A percentile compares a stretch with the other conserved stretches of the same genome.
phyloP scores from a whole-genome alignment of 2,888 invertebrate species.

The Mongoloraphidia duomilia region DNA sequence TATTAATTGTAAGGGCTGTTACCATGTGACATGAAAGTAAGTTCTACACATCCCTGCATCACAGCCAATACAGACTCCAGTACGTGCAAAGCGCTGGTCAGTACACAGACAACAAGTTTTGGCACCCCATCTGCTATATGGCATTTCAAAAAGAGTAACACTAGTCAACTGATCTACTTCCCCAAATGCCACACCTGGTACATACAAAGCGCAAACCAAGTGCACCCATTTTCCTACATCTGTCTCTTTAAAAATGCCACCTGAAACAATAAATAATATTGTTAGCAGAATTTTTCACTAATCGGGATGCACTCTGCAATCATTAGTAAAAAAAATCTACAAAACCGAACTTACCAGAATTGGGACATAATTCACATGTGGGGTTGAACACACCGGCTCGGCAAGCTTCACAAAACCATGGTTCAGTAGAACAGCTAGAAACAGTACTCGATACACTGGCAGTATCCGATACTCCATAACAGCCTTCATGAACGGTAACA shows the following conservation, averaged over 20 bases:
- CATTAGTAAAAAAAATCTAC: not conserved
- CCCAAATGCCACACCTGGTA: slow-evolving; percentile 93
- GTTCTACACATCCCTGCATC: slow-evolving; percentile 98
- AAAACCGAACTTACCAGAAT: slow-evolving; percentile 38
- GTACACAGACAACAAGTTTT: slow-evolving; percentile 83
- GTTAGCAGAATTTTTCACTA: slow-evolving; percentile 1
- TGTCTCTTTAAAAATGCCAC: slow-evolving; percentile 89
- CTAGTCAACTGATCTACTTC: slow-evolving; percentile 85
- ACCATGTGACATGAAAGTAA: slow-evolving; percentile 96
- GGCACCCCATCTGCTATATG: slow-evolving; percentile 92
- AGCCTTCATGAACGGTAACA: slow-evolving; percentile 92
- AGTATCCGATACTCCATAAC: slow-evolving; percentile 88
- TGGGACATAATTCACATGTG: slow-evolving; percentile 91
- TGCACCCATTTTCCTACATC: slow-evolving; percentile 98
- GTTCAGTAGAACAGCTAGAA: slow-evolving; percentile 90
- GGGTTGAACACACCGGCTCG: slow-evolving; percentile 80
- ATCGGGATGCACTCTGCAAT: not conserved
- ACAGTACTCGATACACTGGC: slow-evolving; percentile 85
- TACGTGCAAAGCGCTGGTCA: slow-evolving; percentile 72
- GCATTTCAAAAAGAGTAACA: slow-evolving; percentile 92
- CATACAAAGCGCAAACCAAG: slow-evolving; percentile 92
- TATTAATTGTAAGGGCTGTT: slow-evolving; percentile 16
- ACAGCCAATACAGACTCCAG: slow-evolving; percentile 92
- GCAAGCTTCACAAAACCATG: slow-evolving; percentile 99
- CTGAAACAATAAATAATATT: slow-evolving; percentile 27